A percentile compares a stretch with the other conserved stretches of the same genome.
Evolutionary conservation across 2,113 vertebrate genomes (phyloP).

Genomic region (Dunckerocampus dactyliophorus): DNA sequence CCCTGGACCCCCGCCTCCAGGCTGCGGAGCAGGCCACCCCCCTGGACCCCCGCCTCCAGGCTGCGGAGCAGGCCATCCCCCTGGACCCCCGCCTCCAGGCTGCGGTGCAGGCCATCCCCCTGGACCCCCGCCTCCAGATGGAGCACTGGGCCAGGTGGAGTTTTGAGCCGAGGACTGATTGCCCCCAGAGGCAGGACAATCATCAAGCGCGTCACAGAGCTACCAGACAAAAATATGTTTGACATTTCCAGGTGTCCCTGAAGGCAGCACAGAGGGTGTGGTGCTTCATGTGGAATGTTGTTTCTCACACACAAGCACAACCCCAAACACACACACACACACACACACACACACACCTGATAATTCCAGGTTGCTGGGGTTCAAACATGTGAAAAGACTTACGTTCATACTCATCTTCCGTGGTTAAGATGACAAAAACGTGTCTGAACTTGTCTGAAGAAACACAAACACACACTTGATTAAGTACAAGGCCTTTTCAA

Average conservation of each 20-base stretch:
- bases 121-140: neutral
- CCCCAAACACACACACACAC: neutral
- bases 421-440: neutral
- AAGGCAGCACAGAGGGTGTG: constrained; percentile 15
- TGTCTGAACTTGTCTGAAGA: neutral
- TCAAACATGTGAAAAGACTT: neutral
- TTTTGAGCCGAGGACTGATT: neutral
- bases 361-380: neutral
- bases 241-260: neutral
- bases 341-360: neutral
- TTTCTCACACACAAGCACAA: neutral
- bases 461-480: neutral
- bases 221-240: constrained; percentile 9
- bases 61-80: neutral
- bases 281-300: constrained; percentile 28
- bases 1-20: neutral
- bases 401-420: constrained; percentile 1
- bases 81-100: neutral
- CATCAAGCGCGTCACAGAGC: constrained; percentile 37
- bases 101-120: constrained; percentile 10
- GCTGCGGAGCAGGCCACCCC: neutral
- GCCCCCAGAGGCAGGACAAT: neutral
- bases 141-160: constrained; percentile 17
- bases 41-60: neutral
- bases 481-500: neutral